These are phyloP conservation scores for Blastomussa wellsi DNA, from an alignment of 92 coral and sea anemone species.

Conservation along the genomic window DNA sequence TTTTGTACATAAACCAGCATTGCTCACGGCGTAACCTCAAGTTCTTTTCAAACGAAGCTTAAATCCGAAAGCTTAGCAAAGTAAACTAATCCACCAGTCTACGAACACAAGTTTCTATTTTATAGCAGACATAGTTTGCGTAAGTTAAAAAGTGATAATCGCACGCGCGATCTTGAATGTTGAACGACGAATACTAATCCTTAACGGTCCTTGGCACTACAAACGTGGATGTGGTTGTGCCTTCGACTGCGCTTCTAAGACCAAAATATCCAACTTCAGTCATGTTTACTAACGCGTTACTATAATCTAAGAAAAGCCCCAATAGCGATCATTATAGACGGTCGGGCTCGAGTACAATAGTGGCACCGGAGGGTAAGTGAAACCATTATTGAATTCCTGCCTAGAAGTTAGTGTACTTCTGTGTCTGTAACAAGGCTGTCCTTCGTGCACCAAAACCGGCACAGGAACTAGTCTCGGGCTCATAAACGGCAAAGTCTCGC, in stretches of 20 bases:
- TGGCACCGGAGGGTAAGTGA: constrained; percentile 36
- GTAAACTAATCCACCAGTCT: constrained; percentile 1
- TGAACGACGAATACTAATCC: constrained; percentile 5
- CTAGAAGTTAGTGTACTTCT: constrained; percentile 10
- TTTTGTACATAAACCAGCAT: constrained; percentile 37
- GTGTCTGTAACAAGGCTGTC: constrained; percentile 62
- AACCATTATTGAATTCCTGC: constrained; percentile 45
- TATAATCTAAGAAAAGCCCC: constrained; percentile 46
- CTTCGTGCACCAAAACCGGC: constrained; percentile 78
- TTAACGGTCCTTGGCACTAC: neutral
- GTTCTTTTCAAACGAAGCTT: constrained; percentile 22
- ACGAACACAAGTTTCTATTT: neutral
- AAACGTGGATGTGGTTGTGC: constrained; percentile 20
- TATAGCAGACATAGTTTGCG: constrained; percentile 1
- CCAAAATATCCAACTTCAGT: constrained; percentile 17
- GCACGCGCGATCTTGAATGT: neutral
- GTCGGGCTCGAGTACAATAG: constrained; percentile 33
- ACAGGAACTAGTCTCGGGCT: constrained; percentile 74
- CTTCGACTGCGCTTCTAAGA: constrained; percentile 14
- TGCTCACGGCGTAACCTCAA: constrained; percentile 11
- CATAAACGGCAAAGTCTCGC: constrained; percentile 54
- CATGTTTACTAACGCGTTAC: constrained; percentile 39
- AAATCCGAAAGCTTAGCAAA: constrained; percentile 21
- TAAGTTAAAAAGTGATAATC: constrained; percentile 1
- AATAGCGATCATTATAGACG: constrained; percentile 32